Conservation (phyloP, 1,140 invertebrate species). For the Eupeodes corollae region DNA sequence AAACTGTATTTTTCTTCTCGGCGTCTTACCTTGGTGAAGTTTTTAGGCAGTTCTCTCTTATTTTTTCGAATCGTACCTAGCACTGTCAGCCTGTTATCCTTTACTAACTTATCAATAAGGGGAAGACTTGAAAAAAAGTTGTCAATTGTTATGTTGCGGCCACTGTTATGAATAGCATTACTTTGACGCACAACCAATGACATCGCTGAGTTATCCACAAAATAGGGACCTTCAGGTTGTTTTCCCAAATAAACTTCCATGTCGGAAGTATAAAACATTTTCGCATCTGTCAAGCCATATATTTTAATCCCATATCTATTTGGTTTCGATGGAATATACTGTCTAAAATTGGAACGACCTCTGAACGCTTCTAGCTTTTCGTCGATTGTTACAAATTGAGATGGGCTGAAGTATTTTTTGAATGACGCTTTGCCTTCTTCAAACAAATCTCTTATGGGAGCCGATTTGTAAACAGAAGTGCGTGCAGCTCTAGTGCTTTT, state of each 20-base stretch:
- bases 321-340: conserved; percentile 30
- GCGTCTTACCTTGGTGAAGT: background rate
- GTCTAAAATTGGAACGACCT: conserved; percentile 20
- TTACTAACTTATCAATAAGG: conserved; percentile 14
- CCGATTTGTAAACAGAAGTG: conserved; percentile 19
- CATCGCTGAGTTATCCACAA: conserved; percentile 7
- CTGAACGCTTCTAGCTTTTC: conserved; percentile 27
- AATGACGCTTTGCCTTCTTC: conserved; percentile 21
- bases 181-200: conserved; percentile 3
- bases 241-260: conserved; percentile 26
- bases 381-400: conserved; percentile 26
- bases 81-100: conserved; percentile 2
- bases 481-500: conserved; percentile 4
- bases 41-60: background rate
- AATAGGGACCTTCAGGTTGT: background rate
- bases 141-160: conserved; percentile 35
- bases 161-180: conserved; percentile 19
- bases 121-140: conserved; percentile 36
- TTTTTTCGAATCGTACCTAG: conserved; percentile 1
- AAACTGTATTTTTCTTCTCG: background rate
- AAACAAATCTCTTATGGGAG: conserved; percentile 22
- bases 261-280: conserved; percentile 17
- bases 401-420: conserved; percentile 5
- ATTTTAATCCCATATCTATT: conserved; percentile 38
- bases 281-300: conserved; percentile 16